These are phyloP conservation scores for Ptilorrhoa leucosticta DNA, from an alignment of 2,113 vertebrate species.

Conservation along the genomic window DNA sequence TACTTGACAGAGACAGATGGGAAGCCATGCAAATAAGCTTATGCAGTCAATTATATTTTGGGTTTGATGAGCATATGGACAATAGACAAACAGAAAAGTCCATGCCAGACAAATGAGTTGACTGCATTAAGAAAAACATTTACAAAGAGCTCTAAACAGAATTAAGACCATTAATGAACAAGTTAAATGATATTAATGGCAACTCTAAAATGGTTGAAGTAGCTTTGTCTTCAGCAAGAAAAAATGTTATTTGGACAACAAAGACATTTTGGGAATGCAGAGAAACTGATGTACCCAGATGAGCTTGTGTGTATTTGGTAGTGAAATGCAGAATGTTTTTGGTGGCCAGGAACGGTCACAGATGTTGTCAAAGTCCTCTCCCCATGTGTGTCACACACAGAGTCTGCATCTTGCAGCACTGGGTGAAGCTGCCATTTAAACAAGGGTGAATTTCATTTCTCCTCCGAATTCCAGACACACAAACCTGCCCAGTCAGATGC, in stretches of 20 bases:
- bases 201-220: background rate
- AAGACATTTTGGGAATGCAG: background rate
- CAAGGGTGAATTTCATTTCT: background rate
- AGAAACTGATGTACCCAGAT: background rate
- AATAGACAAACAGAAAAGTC: background rate
- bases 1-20: slow-evolving; percentile 12
- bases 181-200: background rate
- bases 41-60: background rate
- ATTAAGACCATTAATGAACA: background rate
- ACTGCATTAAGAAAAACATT: background rate
- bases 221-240: background rate
- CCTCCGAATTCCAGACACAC: background rate
- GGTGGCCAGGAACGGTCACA: background rate
- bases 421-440: background rate
- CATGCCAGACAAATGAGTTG: background rate
- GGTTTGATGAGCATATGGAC: background rate
- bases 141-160: background rate
- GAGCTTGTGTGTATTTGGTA: background rate
- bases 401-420: background rate
- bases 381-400: accelerated
- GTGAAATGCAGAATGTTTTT: background rate
- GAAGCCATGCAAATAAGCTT: background rate
- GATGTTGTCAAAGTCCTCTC: background rate
- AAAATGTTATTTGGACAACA: background rate
- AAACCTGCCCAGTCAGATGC: background rate